Evolutionary conservation across 1,140 invertebrate genomes (phyloP), one percentile per base, ranked within the genome.

Genomic region (Epicauta chinensis): DNA sequence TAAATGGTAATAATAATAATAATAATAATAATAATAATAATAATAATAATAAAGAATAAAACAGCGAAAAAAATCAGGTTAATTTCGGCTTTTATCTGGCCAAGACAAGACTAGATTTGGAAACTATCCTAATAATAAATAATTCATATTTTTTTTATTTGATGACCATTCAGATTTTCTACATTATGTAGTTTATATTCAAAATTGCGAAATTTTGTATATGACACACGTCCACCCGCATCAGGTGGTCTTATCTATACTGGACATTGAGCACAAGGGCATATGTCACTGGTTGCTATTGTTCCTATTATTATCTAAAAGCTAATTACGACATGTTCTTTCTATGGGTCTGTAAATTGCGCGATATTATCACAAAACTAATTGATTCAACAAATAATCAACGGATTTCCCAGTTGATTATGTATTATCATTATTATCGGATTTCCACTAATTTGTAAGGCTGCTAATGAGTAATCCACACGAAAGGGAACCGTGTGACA

Each of bases 241-340:
- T 47, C 34, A 47, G 45, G 45, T 47, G 45, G 45, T 37, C 36
- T 47, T 46, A 46, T 46, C 43, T 35, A 16, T 30, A 35, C 43
- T 32, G 43, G 43, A 16, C 45, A 47, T 38, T 38, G 45, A 23
- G 45, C 23, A 47, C 45, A 47, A 47, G 45, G 45, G 45, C 45
- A 47, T 37, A 23, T 23, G 23, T 7, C 7, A 23, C 23, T 23
- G 7, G 2, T 23, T 23, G 23, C 7, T 23, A 34, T 37, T 37
- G 38, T 29, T 16, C 31, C 45, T 38, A 47, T 47, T 47, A 47
- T 47, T 47, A 14, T 16, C 34, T 38, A 6, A 41, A 15, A 16
- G 15, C 15, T n/a, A 15, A 31, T 47, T 47, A 37, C 45, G 45
- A 47, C 36, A 47, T 17, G n/a, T n/a, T n/a, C n/a, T n/a, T n/a